Percentiles rank a stretch among this genome's conserved stretches.
These are phyloP conservation scores for Sorex maritimensis DNA, from an alignment of 2,797 vertebrate species.

Conservation along the genomic window DNA sequence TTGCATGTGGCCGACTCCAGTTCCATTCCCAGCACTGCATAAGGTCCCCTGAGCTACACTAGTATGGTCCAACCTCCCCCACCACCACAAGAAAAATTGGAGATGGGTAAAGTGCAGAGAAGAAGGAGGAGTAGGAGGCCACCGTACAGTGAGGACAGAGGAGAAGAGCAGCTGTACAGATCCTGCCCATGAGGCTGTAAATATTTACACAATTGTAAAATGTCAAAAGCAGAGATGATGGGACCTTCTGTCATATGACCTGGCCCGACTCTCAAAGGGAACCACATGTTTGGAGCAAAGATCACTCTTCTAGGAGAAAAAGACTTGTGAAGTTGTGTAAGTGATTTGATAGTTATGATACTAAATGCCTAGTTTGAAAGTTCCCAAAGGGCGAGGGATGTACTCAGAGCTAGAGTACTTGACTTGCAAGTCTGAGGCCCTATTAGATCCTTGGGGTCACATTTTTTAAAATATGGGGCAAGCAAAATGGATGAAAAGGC, in stretches of 20 bases:
- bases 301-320: conserved; percentile 45
- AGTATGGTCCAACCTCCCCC: too few species aligned
- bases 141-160: background rate
- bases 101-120: background rate
- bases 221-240: conserved; percentile 14
- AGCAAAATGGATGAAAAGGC: too few species aligned
- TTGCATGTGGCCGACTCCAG: too few species aligned
- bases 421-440: too few species aligned
- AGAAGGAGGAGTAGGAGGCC: background rate
- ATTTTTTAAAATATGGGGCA: too few species aligned
- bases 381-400: background rate
- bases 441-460: too few species aligned
- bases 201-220: conserved; percentile 4
- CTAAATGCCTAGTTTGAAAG: conserved; percentile 6
- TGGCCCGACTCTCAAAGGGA: background rate
- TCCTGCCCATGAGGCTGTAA: background rate
- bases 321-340: background rate
- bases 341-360: background rate
- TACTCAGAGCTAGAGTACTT: too few species aligned
- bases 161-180: background rate
- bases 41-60: too few species aligned
- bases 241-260: background rate
- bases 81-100: background rate
- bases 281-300: conserved; percentile 36
- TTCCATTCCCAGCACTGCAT: too few species aligned